Conservation (phyloP, 1,140 invertebrate genomes). For the Euura saliciscinereae region DNA sequence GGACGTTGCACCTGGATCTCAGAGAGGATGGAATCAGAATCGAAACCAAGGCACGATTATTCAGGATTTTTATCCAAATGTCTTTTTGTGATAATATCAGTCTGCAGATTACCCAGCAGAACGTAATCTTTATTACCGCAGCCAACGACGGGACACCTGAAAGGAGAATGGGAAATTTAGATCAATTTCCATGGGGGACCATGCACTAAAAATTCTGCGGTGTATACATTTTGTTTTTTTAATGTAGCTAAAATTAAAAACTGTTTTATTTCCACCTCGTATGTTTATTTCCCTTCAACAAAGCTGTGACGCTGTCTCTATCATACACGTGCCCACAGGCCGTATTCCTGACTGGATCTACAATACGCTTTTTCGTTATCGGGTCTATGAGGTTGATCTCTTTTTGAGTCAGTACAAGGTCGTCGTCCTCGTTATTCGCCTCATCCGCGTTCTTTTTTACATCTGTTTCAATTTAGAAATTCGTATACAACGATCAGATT, state of each 20-base stretch:
- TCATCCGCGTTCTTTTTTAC: not conserved
- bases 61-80: slow-evolving; percentile 34
- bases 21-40: too few species aligned
- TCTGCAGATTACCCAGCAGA: slow-evolving; percentile 27
- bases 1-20: too few species aligned
- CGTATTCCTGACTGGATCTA: slow-evolving; percentile 61
- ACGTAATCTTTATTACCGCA: slow-evolving; percentile 44
- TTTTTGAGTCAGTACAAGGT: slow-evolving; percentile 37
- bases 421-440: slow-evolving; percentile 30
- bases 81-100: slow-evolving; percentile 39
- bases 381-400: slow-evolving; percentile 59
- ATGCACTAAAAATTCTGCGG: not conserved
- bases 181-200: not conserved
- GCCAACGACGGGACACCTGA: slow-evolving; percentile 51
- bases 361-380: slow-evolving; percentile 61
- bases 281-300: slow-evolving; percentile 50
- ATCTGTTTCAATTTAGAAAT: slow-evolving; percentile 4
- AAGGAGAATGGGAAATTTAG: slow-evolving; percentile 16
- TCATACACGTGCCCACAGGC: slow-evolving; percentile 65
- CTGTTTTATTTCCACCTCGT: slow-evolving; percentile 44
- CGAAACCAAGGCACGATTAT: not conserved
- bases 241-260: not conserved
- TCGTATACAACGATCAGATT: not conserved
- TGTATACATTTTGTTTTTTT: not conserved
- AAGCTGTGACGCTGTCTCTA: slow-evolving; percentile 46